These are phyloP conservation scores for Gryllus longicercus DNA, from an alignment of 2,888 invertebrate species.

Conservation along the genomic window DNA sequence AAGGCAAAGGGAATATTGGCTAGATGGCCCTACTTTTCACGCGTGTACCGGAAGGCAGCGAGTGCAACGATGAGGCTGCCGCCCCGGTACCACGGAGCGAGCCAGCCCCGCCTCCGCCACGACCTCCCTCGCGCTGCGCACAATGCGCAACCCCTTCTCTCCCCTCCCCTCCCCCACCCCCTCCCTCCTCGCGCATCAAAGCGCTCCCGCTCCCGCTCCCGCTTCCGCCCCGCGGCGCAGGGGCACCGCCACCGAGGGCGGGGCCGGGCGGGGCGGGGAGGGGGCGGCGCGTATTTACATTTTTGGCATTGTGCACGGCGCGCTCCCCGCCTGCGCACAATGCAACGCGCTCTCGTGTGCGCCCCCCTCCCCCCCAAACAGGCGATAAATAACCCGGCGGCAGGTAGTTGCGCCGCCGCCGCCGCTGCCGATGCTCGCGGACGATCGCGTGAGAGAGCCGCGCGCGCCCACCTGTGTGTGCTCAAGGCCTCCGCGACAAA, in stretches of 20 bases:
- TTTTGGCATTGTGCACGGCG: background rate
- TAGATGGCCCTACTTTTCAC: too few species aligned
- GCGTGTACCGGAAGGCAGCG: background rate
- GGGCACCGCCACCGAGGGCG: background rate
- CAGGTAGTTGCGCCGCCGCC: background rate
- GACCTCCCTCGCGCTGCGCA: background rate
- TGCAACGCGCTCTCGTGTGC: background rate
- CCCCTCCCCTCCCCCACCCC: background rate
- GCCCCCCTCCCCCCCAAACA: background rate
- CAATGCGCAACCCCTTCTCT: background rate
- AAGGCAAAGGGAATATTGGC: too few species aligned
- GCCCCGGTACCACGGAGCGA: background rate
- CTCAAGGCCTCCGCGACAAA: too few species aligned
- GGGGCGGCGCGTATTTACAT: slow-evolving; percentile 10
- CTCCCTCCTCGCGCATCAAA: background rate
- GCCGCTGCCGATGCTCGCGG: background rate
- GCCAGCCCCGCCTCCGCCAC: background rate
- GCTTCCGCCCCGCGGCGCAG: background rate
- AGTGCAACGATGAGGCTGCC: background rate
- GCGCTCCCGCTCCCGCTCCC: background rate
- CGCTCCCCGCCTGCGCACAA: slow-evolving; percentile 17
- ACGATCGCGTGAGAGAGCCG: too few species aligned
- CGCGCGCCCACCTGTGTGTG: too few species aligned
- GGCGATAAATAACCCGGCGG: slow-evolving; percentile 4
- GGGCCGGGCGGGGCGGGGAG: background rate